Evolutionary conservation across 2,888 invertebrate genomes (phyloP), one percentile per base, ranked within the genome.

Genomic region (Trichogramma evanescens): DNA sequence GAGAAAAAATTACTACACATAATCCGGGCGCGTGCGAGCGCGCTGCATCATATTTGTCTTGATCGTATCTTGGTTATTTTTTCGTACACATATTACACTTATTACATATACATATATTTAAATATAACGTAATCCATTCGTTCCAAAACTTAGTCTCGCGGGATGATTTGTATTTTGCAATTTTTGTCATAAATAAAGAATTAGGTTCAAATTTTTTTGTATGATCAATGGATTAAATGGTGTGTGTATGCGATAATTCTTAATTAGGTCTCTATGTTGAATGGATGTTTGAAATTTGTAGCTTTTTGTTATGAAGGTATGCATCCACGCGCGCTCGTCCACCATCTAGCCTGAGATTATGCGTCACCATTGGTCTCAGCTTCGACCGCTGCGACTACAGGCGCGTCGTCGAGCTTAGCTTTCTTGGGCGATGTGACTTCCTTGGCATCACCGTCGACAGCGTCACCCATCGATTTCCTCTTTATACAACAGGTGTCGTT

Each of bases 391-490:
- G 51, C n/a, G 26, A 8, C 56, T 8, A 50, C 55, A n/a, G 72
- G 64, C 65, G 84, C 84, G 53, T 87, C 87, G 9, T 82, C 84
- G 58, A 87, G 80, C 80, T 87, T 89, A 66, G 86, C 84, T 72
- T 89, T 89, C 79, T 89, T 89, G 72, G 88, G 88, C 6, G 88
- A 87, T 62, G 86, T 84, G 52, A 82, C 83, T 67, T 84, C 86
- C 65, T 86, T 86, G 41, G 75, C 74, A 6, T 74, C 66, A 51
- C 69, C 9, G 8, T 45, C 45, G 8, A 70, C 67, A 50, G 76
- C 75, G 6, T 62, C 72, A 41, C 83, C 80, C 26, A 82, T 82
- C 58, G 88, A 88, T 84, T 88, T 88, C 82, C 88, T 86, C 79
- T 88, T 87, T 74, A 85, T 82, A 66, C 83, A 82, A 58, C 82